Percentiles rank a stretch among this genome's conserved stretches.
Evolutionary conservation across 1,140 invertebrate genomes (phyloP).

Genomic region (Acromyrmex heyeri): DNA sequence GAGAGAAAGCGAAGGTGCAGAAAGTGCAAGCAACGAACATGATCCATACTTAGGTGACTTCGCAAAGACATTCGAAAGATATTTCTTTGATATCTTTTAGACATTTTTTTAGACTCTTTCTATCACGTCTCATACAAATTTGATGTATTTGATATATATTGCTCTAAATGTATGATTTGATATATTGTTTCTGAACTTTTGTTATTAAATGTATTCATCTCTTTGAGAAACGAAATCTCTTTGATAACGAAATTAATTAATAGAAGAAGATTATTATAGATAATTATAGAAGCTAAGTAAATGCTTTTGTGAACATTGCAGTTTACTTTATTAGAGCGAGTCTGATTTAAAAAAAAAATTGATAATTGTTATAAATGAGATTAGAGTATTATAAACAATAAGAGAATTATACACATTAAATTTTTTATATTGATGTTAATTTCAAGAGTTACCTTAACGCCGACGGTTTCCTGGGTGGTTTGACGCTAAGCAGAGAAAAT

Average conservation of each 20-base stretch:
- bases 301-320: too few species aligned
- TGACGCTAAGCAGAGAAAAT: slow-evolving; percentile 92
- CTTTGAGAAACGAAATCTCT: background rate
- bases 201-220: background rate
- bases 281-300: too few species aligned
- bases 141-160: too few species aligned
- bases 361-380: background rate
- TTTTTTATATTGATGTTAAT: background rate
- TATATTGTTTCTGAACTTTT: background rate
- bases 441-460: slow-evolving; percentile 92
- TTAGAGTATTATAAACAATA: background rate
- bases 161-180: background rate
- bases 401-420: background rate
- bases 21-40: too few species aligned
- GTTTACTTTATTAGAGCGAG: too few species aligned
- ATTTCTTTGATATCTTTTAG: background rate
- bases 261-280: too few species aligned
- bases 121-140: background rate
- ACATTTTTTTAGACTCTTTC: background rate
- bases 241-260: background rate
- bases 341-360: background rate
- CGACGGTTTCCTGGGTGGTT: slow-evolving; percentile 92
- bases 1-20: too few species aligned
- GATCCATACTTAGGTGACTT: background rate
- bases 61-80: background rate